Evolutionary conservation across 2,113 vertebrate species (phyloP).

Genomic region (Colius striatus): DNA sequence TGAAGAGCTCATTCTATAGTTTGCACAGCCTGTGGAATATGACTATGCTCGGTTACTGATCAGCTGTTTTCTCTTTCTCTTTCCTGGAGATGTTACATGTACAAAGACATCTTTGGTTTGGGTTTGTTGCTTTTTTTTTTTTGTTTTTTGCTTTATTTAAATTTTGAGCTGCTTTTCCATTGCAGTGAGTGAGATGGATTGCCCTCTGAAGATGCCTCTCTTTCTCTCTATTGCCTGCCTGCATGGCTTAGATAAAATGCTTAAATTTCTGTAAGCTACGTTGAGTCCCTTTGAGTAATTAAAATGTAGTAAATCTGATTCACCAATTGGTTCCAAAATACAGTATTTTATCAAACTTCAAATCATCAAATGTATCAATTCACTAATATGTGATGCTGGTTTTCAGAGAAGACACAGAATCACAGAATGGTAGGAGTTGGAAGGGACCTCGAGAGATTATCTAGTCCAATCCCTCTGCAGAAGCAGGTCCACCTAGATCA

Average conservation of each 20-base stretch:
- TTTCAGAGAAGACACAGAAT: background rate
- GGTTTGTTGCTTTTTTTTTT: background rate
- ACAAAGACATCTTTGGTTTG: background rate
- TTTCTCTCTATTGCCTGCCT: background rate
- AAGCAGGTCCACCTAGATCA: too few relatives aligned
- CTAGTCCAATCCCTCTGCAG: too few relatives aligned
- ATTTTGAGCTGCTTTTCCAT: background rate
- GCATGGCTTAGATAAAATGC: background rate
- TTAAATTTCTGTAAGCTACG: background rate
- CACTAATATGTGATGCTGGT: background rate
- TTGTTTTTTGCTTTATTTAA: background rate
- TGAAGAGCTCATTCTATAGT: background rate
- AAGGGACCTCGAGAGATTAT: too few relatives aligned
- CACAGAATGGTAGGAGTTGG: too few relatives aligned
- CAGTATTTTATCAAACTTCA: background rate
- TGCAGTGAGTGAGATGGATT: background rate
- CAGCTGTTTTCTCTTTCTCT: background rate
- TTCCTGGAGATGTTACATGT: background rate
- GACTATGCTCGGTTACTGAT: background rate
- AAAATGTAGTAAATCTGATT: background rate
- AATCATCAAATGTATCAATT: background rate
- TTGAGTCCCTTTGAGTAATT: background rate
- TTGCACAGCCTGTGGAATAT: background rate
- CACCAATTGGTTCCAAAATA: background rate
- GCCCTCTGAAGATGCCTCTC: background rate